Conservation (phyloP, 2,888 invertebrate species). For the Cataglyphis albicans region DNA sequence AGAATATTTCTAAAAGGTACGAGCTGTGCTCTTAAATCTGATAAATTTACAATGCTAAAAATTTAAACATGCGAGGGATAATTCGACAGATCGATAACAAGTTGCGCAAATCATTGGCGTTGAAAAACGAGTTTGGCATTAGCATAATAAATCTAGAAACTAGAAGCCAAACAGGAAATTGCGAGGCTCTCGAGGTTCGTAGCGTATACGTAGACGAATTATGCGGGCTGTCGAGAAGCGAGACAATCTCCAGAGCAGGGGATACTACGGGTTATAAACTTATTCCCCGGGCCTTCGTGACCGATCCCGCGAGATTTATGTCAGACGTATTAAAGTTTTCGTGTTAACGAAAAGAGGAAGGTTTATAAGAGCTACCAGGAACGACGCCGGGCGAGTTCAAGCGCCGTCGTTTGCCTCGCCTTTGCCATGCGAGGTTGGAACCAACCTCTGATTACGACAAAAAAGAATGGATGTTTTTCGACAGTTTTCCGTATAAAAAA, state of each 20-base stretch:
- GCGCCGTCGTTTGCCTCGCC: slow-evolving; percentile 17
- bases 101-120: slow-evolving; percentile 20
- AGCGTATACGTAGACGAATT: slow-evolving; percentile 35
- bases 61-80: not conserved
- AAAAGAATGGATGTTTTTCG: slow-evolving; percentile 13
- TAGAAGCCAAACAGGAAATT: slow-evolving; percentile 47
- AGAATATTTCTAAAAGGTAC: not conserved
- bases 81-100: slow-evolving; percentile 18
- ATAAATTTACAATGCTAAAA: not conserved
- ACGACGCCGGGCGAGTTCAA: slow-evolving; percentile 33
- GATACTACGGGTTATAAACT: slow-evolving; percentile 59
- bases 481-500: slow-evolving; percentile 16
- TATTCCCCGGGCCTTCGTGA: slow-evolving; percentile 71
- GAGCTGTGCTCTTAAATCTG: not conserved
- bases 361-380: slow-evolving; percentile 60
- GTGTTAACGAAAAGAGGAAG: slow-evolving; percentile 66
- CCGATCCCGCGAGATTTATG: slow-evolving; percentile 74
- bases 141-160: slow-evolving; percentile 54
- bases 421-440: slow-evolving; percentile 26
- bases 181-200: slow-evolving; percentile 24
- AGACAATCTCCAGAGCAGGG: slow-evolving; percentile 37
- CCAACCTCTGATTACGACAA: slow-evolving; percentile 42
- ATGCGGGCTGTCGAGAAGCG: slow-evolving; percentile 37
- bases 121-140: slow-evolving; percentile 40
- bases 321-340: slow-evolving; percentile 77